Conservation (phyloP, 2,888 invertebrate species). For the Anthrax anthrax region DNA sequence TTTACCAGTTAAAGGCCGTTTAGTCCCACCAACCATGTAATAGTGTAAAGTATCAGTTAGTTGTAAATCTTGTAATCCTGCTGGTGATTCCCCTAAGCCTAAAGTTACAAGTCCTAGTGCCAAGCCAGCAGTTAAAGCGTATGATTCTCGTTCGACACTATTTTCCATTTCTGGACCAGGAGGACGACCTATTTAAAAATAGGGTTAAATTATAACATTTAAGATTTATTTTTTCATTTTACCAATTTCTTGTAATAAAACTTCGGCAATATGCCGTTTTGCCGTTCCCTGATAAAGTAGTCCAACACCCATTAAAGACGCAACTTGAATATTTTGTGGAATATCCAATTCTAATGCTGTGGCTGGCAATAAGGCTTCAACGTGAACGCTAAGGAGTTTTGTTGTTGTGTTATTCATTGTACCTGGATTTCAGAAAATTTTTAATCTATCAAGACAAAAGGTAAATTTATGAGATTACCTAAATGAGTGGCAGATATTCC, state of each 20-base stretch:
- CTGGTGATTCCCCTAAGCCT: slow-evolving; percentile 49
- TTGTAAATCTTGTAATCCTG: slow-evolving; percentile 51
- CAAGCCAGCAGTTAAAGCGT: slow-evolving; percentile 85
- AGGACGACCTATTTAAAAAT: slow-evolving; percentile 52
- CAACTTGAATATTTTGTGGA: slow-evolving; percentile 77
- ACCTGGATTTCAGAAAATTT: no score
- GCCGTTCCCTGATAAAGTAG: slow-evolving; percentile 80
- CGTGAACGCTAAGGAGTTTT: slow-evolving; percentile 72
- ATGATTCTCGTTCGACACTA: slow-evolving; percentile 84
- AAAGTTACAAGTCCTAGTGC: slow-evolving; percentile 83
- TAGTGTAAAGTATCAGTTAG: slow-evolving; percentile 71
- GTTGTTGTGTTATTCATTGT: slow-evolving; percentile 79
- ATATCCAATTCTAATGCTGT: slow-evolving; percentile 90
- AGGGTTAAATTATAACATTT: slow-evolving; percentile 3
- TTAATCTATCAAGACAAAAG: no score
- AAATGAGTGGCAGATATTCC: slow-evolving; percentile 68
- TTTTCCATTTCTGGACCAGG: slow-evolving; percentile 95
- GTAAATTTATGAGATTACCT: no score
- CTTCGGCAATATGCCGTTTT: slow-evolving; percentile 83
- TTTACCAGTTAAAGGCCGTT: slow-evolving; percentile 50
- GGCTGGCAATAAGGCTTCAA: slow-evolving; percentile 84
- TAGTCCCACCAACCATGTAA: slow-evolving; percentile 90
- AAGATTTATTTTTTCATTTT: slow-evolving; percentile 2
- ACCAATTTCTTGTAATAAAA: slow-evolving; percentile 83
- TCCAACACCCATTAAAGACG: slow-evolving; percentile 85